These are phyloP conservation scores for Incurvaria masculella DNA, from an alignment of 2,888 invertebrate species.

Conservation along the genomic window DNA sequence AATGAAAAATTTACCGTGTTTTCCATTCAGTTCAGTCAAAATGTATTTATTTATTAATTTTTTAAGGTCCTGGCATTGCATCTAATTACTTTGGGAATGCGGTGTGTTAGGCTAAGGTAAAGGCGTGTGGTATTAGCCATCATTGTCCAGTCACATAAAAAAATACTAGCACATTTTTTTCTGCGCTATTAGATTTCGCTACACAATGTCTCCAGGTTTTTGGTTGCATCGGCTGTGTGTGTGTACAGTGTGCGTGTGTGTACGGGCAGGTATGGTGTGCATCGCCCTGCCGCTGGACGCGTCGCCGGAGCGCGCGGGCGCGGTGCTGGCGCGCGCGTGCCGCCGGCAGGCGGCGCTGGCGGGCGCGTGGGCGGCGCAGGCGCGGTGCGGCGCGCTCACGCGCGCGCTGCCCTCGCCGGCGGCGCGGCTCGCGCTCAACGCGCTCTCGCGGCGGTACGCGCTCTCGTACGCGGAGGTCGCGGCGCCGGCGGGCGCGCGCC, in stretches of 20 bases:
- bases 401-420: conserved; percentile 59
- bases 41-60: no score
- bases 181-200: no score
- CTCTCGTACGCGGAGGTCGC: conserved; percentile 62
- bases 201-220: no score
- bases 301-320: conserved; percentile 36
- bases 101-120: no score
- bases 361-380: conserved; percentile 48
- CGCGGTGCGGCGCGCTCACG: conserved; percentile 55
- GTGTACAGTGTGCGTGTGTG: background rate
- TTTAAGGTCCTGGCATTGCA: no score
- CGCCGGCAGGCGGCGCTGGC: conserved; percentile 49
- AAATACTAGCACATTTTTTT: no score
- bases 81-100: no score
- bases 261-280: conserved; percentile 60
- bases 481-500: conserved; percentile 32
- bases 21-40: no score
- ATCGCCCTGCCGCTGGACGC: conserved; percentile 58
- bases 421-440: conserved; percentile 54
- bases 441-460: conserved; percentile 64
- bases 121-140: no score
- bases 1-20: no score
- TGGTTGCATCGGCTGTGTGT: no score
- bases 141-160: no score
- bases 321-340: conserved; percentile 33